phyloP scores from a whole-genome alignment of 2,888 invertebrate genomes.

The Candidula unifasciata region DNA sequence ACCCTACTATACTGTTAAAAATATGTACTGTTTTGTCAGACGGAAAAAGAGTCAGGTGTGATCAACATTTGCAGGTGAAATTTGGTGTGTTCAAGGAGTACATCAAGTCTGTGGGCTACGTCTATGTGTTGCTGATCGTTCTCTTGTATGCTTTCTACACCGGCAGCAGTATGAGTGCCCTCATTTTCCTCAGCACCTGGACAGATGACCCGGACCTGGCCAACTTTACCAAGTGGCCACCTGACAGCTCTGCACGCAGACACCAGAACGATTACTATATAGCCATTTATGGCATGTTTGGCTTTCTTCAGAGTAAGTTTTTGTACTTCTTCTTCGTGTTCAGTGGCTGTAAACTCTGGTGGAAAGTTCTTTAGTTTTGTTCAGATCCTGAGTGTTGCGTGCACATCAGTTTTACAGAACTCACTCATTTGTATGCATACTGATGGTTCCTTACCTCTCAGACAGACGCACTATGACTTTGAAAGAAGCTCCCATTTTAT shows the following conservation, averaged over 20 bases:
- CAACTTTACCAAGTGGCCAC: slow-evolving; percentile 62
- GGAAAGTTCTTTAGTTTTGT: too few species aligned
- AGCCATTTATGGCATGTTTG: slow-evolving; percentile 68
- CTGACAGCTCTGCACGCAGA: slow-evolving; percentile 59
- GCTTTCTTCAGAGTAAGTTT: slow-evolving; percentile 61
- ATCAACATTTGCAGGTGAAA: slow-evolving; percentile 65
- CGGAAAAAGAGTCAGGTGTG: slow-evolving; percentile 31
- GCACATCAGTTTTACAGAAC: too few species aligned
- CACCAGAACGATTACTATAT: slow-evolving; percentile 65
- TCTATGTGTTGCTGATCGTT: slow-evolving; percentile 62
- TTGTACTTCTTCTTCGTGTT: too few species aligned
- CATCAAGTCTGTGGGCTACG: slow-evolving; percentile 67
- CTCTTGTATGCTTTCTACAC: slow-evolving; percentile 60
- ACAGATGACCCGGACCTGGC: slow-evolving; percentile 65
- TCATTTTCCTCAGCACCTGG: slow-evolving; percentile 71
- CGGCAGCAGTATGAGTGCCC: slow-evolving; percentile 58
- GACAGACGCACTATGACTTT: too few species aligned
- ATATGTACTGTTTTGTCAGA: too few species aligned
- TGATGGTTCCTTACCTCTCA: too few species aligned
- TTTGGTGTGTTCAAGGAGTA: slow-evolving; percentile 68
- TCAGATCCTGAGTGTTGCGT: too few species aligned
- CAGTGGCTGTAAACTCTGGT: too few species aligned
- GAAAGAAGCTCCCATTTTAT: too few species aligned
- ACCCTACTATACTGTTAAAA: too few species aligned
- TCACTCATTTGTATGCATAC: too few species aligned